A percentile compares a stretch with the other conserved stretches of the same genome.
These are phyloP conservation scores for Decapterus maruadsi DNA, from an alignment of 2,797 vertebrate species.

Conservation along the genomic window DNA sequence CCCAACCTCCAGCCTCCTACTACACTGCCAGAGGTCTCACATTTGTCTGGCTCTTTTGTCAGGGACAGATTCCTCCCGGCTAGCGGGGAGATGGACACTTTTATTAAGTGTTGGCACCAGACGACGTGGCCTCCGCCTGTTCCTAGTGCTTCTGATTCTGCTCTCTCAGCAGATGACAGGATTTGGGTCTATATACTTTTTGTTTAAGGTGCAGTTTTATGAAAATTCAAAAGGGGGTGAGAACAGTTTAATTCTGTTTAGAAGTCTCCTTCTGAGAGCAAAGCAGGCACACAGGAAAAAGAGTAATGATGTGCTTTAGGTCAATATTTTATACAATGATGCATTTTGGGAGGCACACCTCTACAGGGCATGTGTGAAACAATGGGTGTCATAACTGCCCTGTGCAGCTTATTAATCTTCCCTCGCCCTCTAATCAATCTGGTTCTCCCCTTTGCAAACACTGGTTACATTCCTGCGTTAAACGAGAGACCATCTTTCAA, in stretches of 20 bases:
- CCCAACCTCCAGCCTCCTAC: conserved; percentile 63
- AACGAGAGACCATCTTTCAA: conserved; percentile 86
- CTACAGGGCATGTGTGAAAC: conserved; percentile 90
- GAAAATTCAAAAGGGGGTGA: conserved; percentile 13
- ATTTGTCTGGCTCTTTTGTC: conserved; percentile 90
- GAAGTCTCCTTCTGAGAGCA: conserved; percentile 88
- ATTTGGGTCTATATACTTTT: conserved; percentile 82
- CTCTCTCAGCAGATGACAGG: conserved; percentile 78
- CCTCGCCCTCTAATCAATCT: conserved; percentile 91
- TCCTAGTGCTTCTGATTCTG: conserved; percentile 81
- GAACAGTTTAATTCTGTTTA: conserved; percentile 92
- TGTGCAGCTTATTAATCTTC: conserved; percentile 92
- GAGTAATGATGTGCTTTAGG: conserved; percentile 95
- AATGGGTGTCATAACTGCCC: conserved; percentile 94
- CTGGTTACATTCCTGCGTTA: conserved; percentile 81
- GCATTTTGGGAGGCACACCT: conserved; percentile 92
- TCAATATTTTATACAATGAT: conserved; percentile 97
- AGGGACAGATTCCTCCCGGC: conserved; percentile 86
- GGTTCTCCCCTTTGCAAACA: conserved; percentile 85
- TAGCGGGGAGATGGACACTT: conserved; percentile 86
- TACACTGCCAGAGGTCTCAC: conserved; percentile 75
- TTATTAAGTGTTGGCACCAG: conserved; percentile 89
- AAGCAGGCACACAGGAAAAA: conserved; percentile 89
- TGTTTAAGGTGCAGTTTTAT: conserved; percentile 43
- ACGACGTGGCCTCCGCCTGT: conserved; percentile 85